Conservation (phyloP, 1,140 invertebrate genomes). For the Pseudomyrmex cubaensis region DNA sequence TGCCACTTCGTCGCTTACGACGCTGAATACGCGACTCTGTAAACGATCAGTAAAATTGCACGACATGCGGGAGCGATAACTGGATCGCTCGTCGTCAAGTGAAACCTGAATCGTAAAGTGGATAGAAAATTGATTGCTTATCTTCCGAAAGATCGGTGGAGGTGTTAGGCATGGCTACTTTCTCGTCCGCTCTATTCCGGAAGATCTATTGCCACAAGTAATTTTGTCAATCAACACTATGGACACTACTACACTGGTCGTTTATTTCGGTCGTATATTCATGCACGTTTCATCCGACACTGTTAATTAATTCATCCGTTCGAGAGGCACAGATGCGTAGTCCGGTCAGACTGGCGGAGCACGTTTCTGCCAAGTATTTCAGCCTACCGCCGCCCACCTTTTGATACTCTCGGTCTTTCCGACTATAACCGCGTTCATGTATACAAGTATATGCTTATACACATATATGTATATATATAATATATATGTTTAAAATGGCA, state of each 20-base stretch:
- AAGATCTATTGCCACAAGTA: slow-evolving; percentile 29
- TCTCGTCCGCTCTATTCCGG: neutral
- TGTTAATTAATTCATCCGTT: slow-evolving; percentile 50
- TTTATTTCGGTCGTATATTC: neutral
- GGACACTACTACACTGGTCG: neutral
- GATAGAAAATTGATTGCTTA: slow-evolving; percentile 53
- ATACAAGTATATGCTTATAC: neutral
- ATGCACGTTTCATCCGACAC: slow-evolving; percentile 41
- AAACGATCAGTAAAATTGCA: slow-evolving; percentile 9
- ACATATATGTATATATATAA: slow-evolving; percentile 2
- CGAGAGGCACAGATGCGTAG: slow-evolving; percentile 39
- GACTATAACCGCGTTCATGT: neutral
- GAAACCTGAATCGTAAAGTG: neutral
- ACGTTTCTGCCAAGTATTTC: slow-evolving; percentile 54
- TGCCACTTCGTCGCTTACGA: neutral
- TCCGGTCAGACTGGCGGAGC: slow-evolving; percentile 34
- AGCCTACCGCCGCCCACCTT: slow-evolving; percentile 43
- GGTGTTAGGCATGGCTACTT: slow-evolving; percentile 54
- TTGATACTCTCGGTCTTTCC: neutral
- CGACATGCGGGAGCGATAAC: neutral
- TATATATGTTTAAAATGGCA: slow-evolving; percentile 34
- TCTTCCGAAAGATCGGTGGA: slow-evolving; percentile 66
- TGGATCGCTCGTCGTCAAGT: neutral
- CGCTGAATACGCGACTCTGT: neutral
- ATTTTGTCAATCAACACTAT: slow-evolving; percentile 1